Evolutionary conservation across 2,797 vertebrate genomes (phyloP), one percentile per base, ranked within the genome.

Genomic region (Syngnathus acus): DNA sequence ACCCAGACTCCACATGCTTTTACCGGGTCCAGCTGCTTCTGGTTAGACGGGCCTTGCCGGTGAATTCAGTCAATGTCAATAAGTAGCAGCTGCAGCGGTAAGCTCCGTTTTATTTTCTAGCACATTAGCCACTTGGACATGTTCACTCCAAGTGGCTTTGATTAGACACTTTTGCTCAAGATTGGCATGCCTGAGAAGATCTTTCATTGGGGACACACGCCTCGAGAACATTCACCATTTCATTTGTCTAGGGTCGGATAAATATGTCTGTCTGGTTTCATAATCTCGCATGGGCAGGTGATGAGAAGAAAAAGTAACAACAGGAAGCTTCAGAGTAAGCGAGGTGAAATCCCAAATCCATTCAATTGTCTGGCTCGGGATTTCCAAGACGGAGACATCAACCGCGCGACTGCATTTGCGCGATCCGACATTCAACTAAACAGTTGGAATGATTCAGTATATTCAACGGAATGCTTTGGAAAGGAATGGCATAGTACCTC

Each of bases 51-150:
- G 55, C 43, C 55, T 62, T 59, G 14, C 59, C 66, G 42, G 65
- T 38, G 74, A 75, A 70, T 74, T 73, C 73, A 79, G 73, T 82
- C 54, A 76, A 81, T 80, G 62, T 68, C 43, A 82, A 77, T 72
- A 61, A 68, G 72, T 62, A 76, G 72, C 64, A 72, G 72, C 70
- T 77, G 79, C 55, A 38, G 8, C 67, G 61, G 75, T 69, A 62
- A 73, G 69, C 62, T 63, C 43, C 23, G 23, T 64, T 50, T 10
- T 50, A 78, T 73, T 66, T 75, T 67, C 67, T 72, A 73, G 72
- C 76, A 78, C 53, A 68, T 68, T 51, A 50, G 66, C 40, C 59
- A 67, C 61, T 66, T 5, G 66, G 72, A 78, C 1, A 21, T 67
- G 39, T 67, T 37, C 64, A 58, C 60, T 42, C 61, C 53, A 48